phyloP scores from a whole-genome alignment of 2,797 vertebrate genomes.

The Anniella stebbinsi region DNA sequence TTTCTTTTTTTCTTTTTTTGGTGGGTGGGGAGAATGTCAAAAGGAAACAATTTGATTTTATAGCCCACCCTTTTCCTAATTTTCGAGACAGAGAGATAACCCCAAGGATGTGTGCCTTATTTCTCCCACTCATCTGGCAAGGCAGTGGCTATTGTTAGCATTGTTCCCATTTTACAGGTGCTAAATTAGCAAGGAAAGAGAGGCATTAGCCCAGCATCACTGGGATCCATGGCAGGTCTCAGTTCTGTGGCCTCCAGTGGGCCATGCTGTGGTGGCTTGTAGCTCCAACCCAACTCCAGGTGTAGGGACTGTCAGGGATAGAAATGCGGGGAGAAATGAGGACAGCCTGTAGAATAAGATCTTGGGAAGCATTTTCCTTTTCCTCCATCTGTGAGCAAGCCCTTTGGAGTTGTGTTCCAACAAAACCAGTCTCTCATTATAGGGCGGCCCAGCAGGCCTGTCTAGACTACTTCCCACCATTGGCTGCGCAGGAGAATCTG shows the following conservation, averaged over 20 bases:
- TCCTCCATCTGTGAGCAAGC: background rate
- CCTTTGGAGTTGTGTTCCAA: background rate
- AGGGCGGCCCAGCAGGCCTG: constrained; percentile 1
- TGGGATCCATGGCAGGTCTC: background rate
- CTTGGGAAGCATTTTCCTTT: background rate
- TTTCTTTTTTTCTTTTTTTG: background rate
- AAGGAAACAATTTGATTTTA: background rate
- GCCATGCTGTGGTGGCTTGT: background rate
- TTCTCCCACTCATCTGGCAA: background rate
- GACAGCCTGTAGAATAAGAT: background rate
- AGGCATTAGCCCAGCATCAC: no score
- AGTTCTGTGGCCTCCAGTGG: background rate
- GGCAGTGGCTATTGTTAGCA: no score
- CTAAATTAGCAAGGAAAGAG: background rate
- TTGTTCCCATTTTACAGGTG: constrained; percentile 24
- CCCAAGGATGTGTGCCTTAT: background rate
- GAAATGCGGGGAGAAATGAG: background rate
- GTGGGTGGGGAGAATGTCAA: background rate
- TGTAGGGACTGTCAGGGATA: background rate
- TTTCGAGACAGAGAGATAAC: background rate
- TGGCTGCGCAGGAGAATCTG: background rate
- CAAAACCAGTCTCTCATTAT: background rate
- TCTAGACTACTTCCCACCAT: background rate
- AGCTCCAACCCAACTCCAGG: background rate
- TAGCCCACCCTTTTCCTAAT: background rate